Conservation (phyloP, 2,113 vertebrate genomes). For the Phylloscopus trochilus region DNA sequence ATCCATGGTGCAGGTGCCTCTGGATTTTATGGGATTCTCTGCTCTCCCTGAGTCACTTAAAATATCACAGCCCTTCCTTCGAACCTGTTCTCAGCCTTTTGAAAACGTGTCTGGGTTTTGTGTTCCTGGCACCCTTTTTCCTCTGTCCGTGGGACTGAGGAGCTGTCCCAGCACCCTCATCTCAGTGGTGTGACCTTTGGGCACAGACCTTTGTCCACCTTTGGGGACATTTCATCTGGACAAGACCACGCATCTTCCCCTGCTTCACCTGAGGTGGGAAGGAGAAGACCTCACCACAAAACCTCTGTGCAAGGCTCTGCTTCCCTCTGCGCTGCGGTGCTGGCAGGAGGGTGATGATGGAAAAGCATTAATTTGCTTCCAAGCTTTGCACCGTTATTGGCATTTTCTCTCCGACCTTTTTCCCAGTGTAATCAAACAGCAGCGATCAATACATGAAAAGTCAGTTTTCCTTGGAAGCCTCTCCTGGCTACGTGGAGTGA, state of each 20-base stretch:
- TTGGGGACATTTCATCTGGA: background rate
- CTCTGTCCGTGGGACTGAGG: background rate
- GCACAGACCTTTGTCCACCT: background rate
- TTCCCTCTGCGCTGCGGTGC: rapidly evolving
- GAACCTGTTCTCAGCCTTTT: background rate
- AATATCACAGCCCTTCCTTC: background rate
- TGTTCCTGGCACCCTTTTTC: background rate
- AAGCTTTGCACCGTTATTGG: background rate
- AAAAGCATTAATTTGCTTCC: background rate
- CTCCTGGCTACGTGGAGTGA: rapidly evolving
- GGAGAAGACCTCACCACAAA: background rate
- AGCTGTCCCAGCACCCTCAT: background rate
- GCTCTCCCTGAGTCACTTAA: background rate
- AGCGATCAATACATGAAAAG: background rate
- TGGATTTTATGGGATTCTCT: background rate
- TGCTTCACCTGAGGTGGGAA: background rate
- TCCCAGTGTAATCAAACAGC: background rate
- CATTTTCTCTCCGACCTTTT: background rate
- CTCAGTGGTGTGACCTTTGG: background rate
- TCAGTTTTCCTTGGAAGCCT: background rate
- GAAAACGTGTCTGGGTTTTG: background rate
- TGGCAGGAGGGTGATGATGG: rapidly evolving
- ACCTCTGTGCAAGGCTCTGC: background rate
- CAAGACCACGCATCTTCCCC: background rate
- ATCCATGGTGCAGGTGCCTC: background rate